Conservation (phyloP, 2,888 invertebrate species). For the Melinaea menophilus region DNA sequence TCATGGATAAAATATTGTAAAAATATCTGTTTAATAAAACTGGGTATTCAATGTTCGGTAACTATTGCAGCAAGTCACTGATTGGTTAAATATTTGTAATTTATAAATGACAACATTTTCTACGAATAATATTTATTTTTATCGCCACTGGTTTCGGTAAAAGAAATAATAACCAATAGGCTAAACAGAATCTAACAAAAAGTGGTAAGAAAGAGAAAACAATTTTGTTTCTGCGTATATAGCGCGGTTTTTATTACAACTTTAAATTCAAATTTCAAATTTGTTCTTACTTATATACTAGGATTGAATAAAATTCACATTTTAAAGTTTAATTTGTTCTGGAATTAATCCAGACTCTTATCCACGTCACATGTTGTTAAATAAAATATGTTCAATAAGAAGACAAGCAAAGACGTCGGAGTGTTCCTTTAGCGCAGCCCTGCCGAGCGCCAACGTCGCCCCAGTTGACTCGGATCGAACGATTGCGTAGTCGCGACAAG, state of each 20-base stretch:
- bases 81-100: conserved; percentile 9
- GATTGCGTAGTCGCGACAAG: conserved; percentile 67
- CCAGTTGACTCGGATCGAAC: conserved; percentile 73
- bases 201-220: conserved; percentile 16
- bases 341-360: not conserved
- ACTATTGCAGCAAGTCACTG: not conserved
- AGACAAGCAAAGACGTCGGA: conserved; percentile 45
- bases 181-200: not conserved
- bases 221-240: conserved; percentile 48
- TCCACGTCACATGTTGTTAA: not conserved
- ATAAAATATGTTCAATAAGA: conserved; percentile 12
- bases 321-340: not conserved
- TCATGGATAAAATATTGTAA: too few species aligned
- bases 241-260: conserved; percentile 51
- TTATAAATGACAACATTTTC: conserved; percentile 10
- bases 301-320: not conserved
- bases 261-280: conserved; percentile 51
- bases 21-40: too few species aligned
- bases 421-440: conserved; percentile 75
- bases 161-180: conserved; percentile 14
- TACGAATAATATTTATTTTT: conserved; percentile 21
- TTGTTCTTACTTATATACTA: conserved; percentile 16
- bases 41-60: not conserved
- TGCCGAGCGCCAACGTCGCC: conserved; percentile 64
- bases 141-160: conserved; percentile 1